These are phyloP conservation scores for Oedothorax gibbosus DNA, from an alignment of 1,140 invertebrate genomes.

Conservation along the genomic window DNA sequence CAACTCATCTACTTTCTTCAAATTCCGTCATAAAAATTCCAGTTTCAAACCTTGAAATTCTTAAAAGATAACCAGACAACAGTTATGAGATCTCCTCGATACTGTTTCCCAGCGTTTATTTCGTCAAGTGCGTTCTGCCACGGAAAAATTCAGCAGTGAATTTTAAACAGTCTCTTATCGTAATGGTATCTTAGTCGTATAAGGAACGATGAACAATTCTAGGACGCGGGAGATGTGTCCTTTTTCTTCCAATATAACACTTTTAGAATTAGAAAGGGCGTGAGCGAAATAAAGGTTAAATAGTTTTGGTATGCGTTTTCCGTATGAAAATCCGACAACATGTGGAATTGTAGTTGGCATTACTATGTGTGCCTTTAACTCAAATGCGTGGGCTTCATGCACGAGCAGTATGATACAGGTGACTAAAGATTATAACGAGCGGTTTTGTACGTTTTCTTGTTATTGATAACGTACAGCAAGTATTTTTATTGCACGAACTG, in stretches of 20 bases:
- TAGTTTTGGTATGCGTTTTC: conserved; percentile 5
- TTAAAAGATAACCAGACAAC: no score
- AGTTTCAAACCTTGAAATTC: no score
- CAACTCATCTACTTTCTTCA: no score
- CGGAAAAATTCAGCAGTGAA: neutral
- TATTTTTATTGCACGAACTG: no score
- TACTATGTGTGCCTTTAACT: conserved; percentile 6
- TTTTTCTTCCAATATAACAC: no score
- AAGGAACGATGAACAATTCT: no score
- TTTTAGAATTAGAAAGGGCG: neutral
- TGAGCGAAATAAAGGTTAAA: neutral
- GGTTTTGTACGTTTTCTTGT: neutral
- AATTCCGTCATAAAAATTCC: no score
- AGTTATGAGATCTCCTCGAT: no score
- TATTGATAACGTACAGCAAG: no score
- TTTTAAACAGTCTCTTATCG: conserved; percentile 13
- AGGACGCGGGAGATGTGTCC: no score
- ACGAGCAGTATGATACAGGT: neutral
- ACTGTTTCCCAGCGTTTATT: neutral
- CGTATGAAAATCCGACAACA: conserved; percentile 5
- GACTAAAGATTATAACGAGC: neutral
- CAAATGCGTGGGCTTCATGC: neutral
- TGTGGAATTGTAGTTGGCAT: conserved; percentile 18
- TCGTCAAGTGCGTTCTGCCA: neutral
- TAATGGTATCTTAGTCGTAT: neutral